Percentiles rank a stretch among this genome's conserved stretches.
phyloP scores from a whole-genome alignment of 1,140 invertebrate species.

The Vollenhovia emeryi region DNA sequence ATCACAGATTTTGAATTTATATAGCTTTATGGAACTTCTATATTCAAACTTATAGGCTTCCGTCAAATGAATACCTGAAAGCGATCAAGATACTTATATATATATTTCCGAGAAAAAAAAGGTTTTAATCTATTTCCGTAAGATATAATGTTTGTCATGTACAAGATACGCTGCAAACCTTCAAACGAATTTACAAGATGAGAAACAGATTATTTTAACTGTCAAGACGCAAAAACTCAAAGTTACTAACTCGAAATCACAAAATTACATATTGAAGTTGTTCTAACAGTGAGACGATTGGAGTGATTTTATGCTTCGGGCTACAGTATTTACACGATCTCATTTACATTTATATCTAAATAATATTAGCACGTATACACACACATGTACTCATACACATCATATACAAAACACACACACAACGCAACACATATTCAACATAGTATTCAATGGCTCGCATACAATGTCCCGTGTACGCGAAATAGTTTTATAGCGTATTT shows the following conservation, averaged over 20 bases:
- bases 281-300: conserved; percentile 39
- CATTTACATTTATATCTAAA: conserved; percentile 68
- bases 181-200: conserved; percentile 14
- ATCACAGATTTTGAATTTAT: conserved; percentile 36
- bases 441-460: conserved; percentile 36
- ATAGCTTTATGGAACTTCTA: conserved; percentile 63
- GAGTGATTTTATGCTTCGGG: conserved; percentile 68
- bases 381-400: conserved; percentile 6
- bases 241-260: conserved; percentile 28
- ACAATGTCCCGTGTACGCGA: background rate
- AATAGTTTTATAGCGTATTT: conserved; percentile 34
- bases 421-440: background rate
- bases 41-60: conserved; percentile 69
- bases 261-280: conserved; percentile 16
- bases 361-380: conserved; percentile 60
- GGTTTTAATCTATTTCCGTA: conserved; percentile 56
- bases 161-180: background rate
- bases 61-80: conserved; percentile 60
- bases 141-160: conserved; percentile 49
- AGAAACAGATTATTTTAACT: conserved; percentile 39
- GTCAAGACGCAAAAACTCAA: conserved; percentile 18
- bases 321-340: conserved; percentile 77
- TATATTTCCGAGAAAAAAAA: conserved; percentile 45
- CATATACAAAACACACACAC: conserved; percentile 42
- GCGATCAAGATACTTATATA: conserved; percentile 39